Conservation (phyloP, 2,797 vertebrate species). For the Semaprochilodus insignis region DNA sequence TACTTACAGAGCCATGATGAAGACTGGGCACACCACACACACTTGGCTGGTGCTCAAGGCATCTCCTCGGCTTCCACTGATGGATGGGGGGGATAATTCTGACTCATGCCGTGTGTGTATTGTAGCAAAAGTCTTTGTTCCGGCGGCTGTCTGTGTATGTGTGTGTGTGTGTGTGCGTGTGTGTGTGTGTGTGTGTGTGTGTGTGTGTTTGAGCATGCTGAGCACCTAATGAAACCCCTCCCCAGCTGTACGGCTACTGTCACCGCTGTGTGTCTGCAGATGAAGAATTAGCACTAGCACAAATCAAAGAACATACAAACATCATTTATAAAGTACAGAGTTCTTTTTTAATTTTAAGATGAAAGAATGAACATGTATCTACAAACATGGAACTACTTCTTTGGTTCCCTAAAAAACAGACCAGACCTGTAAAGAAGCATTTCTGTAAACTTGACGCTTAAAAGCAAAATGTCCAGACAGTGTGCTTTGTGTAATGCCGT, state of each 20-base stretch:
- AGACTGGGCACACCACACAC: slow-evolving; percentile 33
- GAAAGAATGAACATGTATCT: too few species aligned
- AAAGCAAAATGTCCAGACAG: neutral
- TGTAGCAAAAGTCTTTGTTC: slow-evolving; percentile 49
- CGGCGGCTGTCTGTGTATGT: slow-evolving; percentile 13
- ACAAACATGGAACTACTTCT: too few species aligned
- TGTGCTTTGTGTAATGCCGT: neutral
- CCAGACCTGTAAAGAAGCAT: too few species aligned
- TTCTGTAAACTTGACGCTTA: neutral
- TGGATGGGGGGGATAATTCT: slow-evolving; percentile 45
- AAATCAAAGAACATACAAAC: neutral
- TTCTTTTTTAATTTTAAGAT: too few species aligned
- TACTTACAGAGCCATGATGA: slow-evolving; percentile 74
- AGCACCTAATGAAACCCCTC: slow-evolving; percentile 39
- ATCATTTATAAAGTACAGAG: neutral
- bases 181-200: slow-evolving; percentile 4
- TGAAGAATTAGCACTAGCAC: neutral
- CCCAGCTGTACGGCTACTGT: slow-evolving; percentile 15
- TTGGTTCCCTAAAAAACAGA: too few species aligned
- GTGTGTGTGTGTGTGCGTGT: slow-evolving; percentile 27
- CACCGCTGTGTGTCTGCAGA: slow-evolving; percentile 14
- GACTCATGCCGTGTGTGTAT: slow-evolving; percentile 50
- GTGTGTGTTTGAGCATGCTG: slow-evolving; percentile 53
- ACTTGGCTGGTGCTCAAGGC: slow-evolving; percentile 33
- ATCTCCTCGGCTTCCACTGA: slow-evolving; percentile 46